Base-by-base conservation (phyloP, 1,140 invertebrate species). In the Hyles vespertilio region DNA sequence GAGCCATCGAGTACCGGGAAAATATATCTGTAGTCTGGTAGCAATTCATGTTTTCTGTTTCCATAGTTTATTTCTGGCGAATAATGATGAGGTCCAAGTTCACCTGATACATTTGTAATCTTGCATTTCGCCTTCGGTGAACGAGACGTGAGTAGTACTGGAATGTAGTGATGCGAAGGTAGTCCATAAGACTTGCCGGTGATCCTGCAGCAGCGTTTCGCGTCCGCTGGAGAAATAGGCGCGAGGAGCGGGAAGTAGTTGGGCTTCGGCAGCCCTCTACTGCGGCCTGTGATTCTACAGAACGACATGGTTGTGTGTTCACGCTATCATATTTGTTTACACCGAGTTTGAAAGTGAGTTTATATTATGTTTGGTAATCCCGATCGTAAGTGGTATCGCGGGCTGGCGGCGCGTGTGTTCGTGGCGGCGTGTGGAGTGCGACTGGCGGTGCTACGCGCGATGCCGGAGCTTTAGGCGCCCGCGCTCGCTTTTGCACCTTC, bases 221-320 rank as follows among this genome's bases (percentile, higher is more conserved):
- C 95, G 69, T 95, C 95, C 3, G 94, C 94, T 3, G 95, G 94
- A 51, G 94, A 95, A 57, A 96, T 94, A 0, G 94, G 93, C 11
- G 95, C 94, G 34, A 96, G 87, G 33, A 96, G 89, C 3, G 95
- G 95, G 71, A 96, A 94, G 78, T 96, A 96, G 85, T 96, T 95
- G 36, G 94, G 93, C 69, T 95, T 94, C 46, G 94, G 94, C 63
- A 96, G 91, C 65, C 94, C 94, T 47, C 94, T 91, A 79, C 94
- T 95, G 69, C 92, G 92, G 40, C 94, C 95, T 40, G 95, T 96
- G 59, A 96, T 96, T 81, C 95, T 93, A 87, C 95, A 96, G 78
- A 92, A 94, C 50, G 94, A 93, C 91, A 94, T 92, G 52, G 72
- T 81, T 59, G 51, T 61, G 45, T 59, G 34, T 59, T 79, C 69